Conservation (phyloP, 2,113 vertebrate species). For the Aplodontia rufa region DNA sequence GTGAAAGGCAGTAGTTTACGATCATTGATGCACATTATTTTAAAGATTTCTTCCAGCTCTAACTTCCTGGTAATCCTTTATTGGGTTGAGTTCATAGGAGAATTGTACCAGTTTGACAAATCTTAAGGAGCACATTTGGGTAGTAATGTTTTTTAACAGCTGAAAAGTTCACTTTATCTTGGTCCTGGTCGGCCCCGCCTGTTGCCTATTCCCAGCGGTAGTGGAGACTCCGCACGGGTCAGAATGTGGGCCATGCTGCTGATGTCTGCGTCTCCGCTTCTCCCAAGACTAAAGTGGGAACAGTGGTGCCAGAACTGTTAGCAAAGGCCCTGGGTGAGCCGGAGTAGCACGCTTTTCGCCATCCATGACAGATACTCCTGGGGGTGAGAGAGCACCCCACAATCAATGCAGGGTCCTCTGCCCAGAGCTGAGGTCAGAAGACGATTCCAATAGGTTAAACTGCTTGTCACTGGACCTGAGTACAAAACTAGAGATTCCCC, state of each 20-base stretch:
- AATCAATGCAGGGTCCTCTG: not conserved
- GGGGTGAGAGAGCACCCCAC: not conserved
- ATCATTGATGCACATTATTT: not conserved
- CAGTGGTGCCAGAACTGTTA: not conserved
- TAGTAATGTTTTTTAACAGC: not conserved
- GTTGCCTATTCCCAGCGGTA: no score
- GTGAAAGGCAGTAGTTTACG: not conserved
- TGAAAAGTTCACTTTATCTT: not conserved
- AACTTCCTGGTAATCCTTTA: not conserved
- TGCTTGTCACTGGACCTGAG: not conserved
- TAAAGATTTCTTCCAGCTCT: not conserved
- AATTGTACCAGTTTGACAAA: not conserved
- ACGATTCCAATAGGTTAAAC: slow-evolving; percentile 40
- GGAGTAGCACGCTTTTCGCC: not conserved
- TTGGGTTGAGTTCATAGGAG: not conserved
- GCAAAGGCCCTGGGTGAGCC: not conserved
- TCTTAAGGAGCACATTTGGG: not conserved
- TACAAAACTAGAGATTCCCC: not conserved
- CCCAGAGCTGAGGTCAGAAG: slow-evolving; percentile 20
- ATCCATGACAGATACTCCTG: not conserved
- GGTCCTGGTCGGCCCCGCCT: not conserved
- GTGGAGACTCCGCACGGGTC: accelerated
- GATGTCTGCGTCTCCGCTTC: not conserved
- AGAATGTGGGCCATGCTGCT: not conserved
- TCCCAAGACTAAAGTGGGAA: not conserved